Conservation (phyloP, 2,797 vertebrate genomes). For the Alauda arvensis region DNA sequence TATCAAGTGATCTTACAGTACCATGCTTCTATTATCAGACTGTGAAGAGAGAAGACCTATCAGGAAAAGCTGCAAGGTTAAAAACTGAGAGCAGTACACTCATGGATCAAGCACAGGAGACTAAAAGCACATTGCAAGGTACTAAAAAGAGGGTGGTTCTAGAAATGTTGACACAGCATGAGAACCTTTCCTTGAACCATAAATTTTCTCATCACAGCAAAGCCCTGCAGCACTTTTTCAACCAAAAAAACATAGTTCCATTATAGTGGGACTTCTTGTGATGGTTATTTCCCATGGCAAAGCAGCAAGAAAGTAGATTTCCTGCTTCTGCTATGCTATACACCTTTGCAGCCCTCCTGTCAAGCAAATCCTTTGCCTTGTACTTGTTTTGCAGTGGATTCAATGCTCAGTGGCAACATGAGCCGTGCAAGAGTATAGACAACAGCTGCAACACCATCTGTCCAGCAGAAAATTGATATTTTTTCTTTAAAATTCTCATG, state of each 20-base stretch:
- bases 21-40: constrained; percentile 72
- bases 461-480: neutral
- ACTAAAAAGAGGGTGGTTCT: constrained; percentile 4
- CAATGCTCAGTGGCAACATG: neutral
- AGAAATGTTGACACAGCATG: neutral
- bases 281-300: neutral
- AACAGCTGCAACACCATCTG: neutral
- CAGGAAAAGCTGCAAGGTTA: constrained; percentile 78
- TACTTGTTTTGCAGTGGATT: neutral
- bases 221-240: neutral
- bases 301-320: neutral
- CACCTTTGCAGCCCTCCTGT: neutral
- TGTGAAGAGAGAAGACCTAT: constrained; percentile 78
- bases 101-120: constrained; percentile 66
- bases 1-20: neutral
- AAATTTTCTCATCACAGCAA: neutral
- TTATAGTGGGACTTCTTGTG: neutral
- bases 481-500: neutral
- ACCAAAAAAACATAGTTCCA: neutral
- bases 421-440: neutral
- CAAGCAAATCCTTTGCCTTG: neutral
- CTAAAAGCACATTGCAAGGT: constrained; percentile 77
- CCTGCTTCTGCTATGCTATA: neutral
- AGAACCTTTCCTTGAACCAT: neutral
- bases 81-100: constrained; percentile 72